phyloP scores from a whole-genome alignment of 2,113 vertebrate species.

The Macroglossus sobrinus region DNA sequence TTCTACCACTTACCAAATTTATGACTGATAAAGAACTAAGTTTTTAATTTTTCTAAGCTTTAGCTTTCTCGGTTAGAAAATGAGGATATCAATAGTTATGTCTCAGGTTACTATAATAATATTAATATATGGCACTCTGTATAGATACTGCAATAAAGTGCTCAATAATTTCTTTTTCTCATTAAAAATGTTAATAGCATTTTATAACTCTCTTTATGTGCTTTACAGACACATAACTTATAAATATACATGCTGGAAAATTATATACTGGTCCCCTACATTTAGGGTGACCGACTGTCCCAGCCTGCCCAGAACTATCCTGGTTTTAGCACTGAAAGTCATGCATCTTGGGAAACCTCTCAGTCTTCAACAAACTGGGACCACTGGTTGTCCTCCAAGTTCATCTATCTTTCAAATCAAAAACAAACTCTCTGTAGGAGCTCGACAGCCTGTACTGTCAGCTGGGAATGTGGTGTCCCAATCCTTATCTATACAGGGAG shows the following conservation, averaged over 20 bases:
- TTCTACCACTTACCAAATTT: neutral
- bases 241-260: neutral
- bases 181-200: neutral
- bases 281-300: neutral
- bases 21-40: neutral
- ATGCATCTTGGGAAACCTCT: neutral
- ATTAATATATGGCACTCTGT: neutral
- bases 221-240: neutral
- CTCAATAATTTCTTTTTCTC: neutral
- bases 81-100: neutral
- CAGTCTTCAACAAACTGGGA: neutral
- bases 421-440: neutral
- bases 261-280: neutral
- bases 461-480: neutral
- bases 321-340: neutral
- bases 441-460: fast-evolving
- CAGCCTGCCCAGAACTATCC: neutral
- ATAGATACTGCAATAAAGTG: neutral
- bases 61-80: neutral
- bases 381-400: neutral
- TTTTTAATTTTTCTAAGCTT: neutral
- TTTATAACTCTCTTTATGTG: neutral
- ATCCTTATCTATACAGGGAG: neutral
- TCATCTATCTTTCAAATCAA: neutral
- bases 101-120: neutral